Evolutionary conservation across 1,140 invertebrate genomes (phyloP).

Genomic region (Diuraphis noxia): DNA sequence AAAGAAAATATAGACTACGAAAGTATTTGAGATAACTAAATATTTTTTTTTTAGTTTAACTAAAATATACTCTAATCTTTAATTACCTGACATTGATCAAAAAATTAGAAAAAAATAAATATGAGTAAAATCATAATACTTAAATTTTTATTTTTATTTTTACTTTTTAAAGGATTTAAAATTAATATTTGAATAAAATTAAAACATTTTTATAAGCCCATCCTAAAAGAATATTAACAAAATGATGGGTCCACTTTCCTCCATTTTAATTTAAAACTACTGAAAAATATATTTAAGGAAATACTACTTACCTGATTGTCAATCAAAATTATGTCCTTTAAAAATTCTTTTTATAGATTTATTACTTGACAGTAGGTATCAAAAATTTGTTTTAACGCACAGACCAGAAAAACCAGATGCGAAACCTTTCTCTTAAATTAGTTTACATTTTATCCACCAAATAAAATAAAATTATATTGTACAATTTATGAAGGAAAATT

Average conservation of each 20-base stretch:
- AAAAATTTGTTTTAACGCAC: constrained; percentile 47
- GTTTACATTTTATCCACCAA: constrained; percentile 44
- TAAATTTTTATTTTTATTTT: background rate
- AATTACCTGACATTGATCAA: background rate
- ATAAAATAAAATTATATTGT: background rate
- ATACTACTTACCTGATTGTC: constrained; percentile 52
- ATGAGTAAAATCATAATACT: background rate
- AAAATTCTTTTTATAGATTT: constrained; percentile 47
- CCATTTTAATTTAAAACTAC: constrained; percentile 48
- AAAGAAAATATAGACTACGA: background rate
- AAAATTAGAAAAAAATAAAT: background rate
- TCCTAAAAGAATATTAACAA: constrained; percentile 39
- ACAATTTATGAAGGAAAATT: constrained; percentile 30
- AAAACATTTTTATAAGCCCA: constrained; percentile 41
- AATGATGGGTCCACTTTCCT: constrained; percentile 53
- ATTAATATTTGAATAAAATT: background rate
- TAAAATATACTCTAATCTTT: background rate
- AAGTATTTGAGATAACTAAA: too few relatives aligned
- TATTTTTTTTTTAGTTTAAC: background rate
- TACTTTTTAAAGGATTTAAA: background rate
- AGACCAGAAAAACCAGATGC: constrained; percentile 52
- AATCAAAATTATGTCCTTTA: constrained; percentile 49
- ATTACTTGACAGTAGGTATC: constrained; percentile 44
- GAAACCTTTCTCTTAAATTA: constrained; percentile 50
- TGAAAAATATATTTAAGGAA: constrained; percentile 49